Base-by-base conservation (phyloP, 1,140 invertebrate genomes). In the Micrasema longulum region DNA sequence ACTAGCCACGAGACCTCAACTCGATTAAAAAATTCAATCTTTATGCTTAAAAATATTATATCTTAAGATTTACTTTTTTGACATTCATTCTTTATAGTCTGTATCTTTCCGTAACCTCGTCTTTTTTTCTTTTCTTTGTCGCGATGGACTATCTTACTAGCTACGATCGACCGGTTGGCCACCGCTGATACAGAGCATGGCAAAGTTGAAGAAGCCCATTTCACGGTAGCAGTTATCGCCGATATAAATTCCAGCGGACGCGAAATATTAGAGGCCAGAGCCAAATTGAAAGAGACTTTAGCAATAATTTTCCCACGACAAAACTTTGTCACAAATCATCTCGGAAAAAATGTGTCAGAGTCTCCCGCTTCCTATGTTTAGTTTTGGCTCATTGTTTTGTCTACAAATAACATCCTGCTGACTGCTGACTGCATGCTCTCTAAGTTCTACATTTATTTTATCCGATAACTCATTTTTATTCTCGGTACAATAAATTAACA, bases 251-350 rank as follows among this genome's bases (percentile, higher is more conserved):
- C 64, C 5, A 20, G 41, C 38, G 55, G 50, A 47, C 45, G 43
- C 43, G 36, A 69, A 74, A 65, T 67, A 74, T 66, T 57, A 70
- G 48, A 35, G 53, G 50, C 50, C 72, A 50, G 62, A 69, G 72
- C 72, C 72, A 74, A 74, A 74, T 74, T 74, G 68, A 74, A 74
- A 74, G 69, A 74, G 72, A 74, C 72, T 74, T 74, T 57, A 12
- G 62, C 50, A 55, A 74, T 74, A 74, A 31, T 74, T 74, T 20
- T 53, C 36, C 68, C 22, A 20, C 43, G 72, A 57, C 36, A 45
- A 52, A 63, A 74, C 31, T 69, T 57, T 60, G 36, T 65, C 67
- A 74, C 72, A 74, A 74, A 74, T 74, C 72, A 70, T 74, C 36
- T 48, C 72, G 22, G 47, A 69, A 71, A 71, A 71, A 71, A 71